Evolutionary conservation across 2,113 vertebrate genomes (phyloP).

Genomic region (Alethe diademata): DNA sequence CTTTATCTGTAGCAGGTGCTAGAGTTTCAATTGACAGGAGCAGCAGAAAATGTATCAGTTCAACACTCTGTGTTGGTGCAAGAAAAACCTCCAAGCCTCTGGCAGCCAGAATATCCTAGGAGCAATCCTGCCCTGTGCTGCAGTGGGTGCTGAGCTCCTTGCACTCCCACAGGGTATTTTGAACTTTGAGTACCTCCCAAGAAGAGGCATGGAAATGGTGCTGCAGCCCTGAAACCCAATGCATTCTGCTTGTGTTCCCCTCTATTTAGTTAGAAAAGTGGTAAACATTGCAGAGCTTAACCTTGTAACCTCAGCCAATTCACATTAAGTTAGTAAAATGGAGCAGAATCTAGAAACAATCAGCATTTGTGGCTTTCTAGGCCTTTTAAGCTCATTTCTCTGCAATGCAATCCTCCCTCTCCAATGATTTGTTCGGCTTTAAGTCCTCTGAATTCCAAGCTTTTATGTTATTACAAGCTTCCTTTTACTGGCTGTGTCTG

Average conservation of each 20-base stretch:
- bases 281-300: slow-evolving; percentile 56
- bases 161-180: not conserved
- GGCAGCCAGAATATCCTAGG: not conserved
- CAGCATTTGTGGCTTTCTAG: slow-evolving; percentile 37
- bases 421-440: not conserved
- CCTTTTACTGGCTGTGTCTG: slow-evolving; percentile 4
- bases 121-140: not conserved
- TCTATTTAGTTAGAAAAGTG: slow-evolving; percentile 22
- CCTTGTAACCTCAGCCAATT: slow-evolving; percentile 50
- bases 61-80: not conserved
- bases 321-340: slow-evolving; percentile 28
- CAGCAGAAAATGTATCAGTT: fast-evolving
- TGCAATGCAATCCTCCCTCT: not conserved
- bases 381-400: slow-evolving; percentile 18
- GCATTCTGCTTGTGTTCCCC: not conserved
- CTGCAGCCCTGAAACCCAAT: not conserved
- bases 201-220: not conserved
- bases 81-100: not conserved
- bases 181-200: slow-evolving; percentile 17
- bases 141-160: not conserved
- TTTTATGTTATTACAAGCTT: slow-evolving; percentile 52
- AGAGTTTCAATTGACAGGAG: not conserved
- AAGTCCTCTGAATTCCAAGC: slow-evolving; percentile 34
- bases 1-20: not conserved
- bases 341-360: slow-evolving; percentile 34